Evolutionary conservation across 2,888 invertebrate genomes (phyloP), one percentile per base, ranked within the genome.

Genomic region (Thelaira solivaga): DNA sequence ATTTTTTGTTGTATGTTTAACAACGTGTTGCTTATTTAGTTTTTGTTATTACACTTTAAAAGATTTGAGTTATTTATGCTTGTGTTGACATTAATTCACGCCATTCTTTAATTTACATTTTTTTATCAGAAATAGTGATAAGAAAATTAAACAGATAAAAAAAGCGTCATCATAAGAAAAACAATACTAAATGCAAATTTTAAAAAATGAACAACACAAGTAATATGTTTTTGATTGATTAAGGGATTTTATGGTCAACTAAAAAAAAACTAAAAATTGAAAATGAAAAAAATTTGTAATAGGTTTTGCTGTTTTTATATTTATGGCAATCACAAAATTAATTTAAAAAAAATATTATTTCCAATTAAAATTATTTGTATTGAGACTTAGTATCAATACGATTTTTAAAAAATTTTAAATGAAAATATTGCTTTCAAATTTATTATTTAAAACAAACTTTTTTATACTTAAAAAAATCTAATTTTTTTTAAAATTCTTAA

Each of bases 221-320:
- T 69, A 69, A 68, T 75, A 75, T 49, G 61, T 47, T 62, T 62
- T 69, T 75, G 55, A 75, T 69, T 69, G 69, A 75, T 62, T 69
- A 55, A 55, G 69, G 47, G 31, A 75, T 69, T 62, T 62, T 45
- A 47, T 49, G 55, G 41, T 57, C 55, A 41, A 43, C 31, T 16
- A 13, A 51, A 61, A 51, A 24, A 29, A n/a, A 61, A 31, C 1
- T 1, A 24, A 55, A 16, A 34, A 31, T 43, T n/a, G 5, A 29
- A 20, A 45, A 61, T 61, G 34, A 47, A 34, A 7, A n/a, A 22
- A 45, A 18, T 34, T 34, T 13, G 16, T n/a, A 61, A 45, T 61
- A 29, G 29, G n/a, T 31, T 51, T 31, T n/a, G n/a, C n/a, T n/a
- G n/a, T n/a, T n/a, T n/a, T n/a, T n/a, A n/a, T n/a, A n/a, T n/a